Base-by-base conservation (phyloP, 2,888 invertebrate genomes). In the Dascillus cervinus region DNA sequence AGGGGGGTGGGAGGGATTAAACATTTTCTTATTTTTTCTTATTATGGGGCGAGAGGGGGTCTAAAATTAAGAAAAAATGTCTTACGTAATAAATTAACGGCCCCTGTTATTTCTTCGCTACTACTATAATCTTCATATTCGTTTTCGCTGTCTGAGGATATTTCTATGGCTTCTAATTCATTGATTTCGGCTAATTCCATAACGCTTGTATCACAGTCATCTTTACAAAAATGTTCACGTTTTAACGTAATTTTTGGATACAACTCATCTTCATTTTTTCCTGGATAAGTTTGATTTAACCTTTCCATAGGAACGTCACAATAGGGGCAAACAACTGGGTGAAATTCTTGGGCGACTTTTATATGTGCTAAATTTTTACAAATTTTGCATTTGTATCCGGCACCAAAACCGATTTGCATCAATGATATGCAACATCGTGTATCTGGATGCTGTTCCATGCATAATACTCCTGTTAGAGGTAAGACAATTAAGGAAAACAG, bases 281-380 rank as follows among this genome's bases (percentile, higher is more conserved):
- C 6, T 14, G 11, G 10, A 8, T 13, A 42, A 32, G 20, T 41
- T 36, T n/a, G n/a, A n/a, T n/a, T n/a, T 10, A n/a, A n/a, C n/a
- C n/a, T n/a, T n/a, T 52, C 48, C 56, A 64, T 55, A 8, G 52
- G 50, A 29, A 57, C 38, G 43, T 62, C 62, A 43, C 63, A 64
- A 31, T 56, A 60, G 3, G 55, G 55, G 32, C 63, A 64, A 14
- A 47, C 37, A 20, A 60, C 33, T n/a, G 37, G 26, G 3, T 41
- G 30, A 20, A 44, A 37, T 34, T 58, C 52, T 13, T 50, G 47
- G 21, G 37, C 49, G 5, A 56, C 40, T 39, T 54, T 48, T 20
- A 35, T 43, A 37, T 59, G 57, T n/a, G 50, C 60, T 10, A 56
- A 24, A 17, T 47, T 47, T 22, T 49, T 46, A 41, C 63, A 64